Percentiles rank a stretch among this genome's conserved stretches.
phyloP scores from a whole-genome alignment of 2,113 vertebrate species.

The human (Homo sapiens) region GRCh38 chr11:126836001-126836500 shows the following conservation, averaged over 20 bases:
- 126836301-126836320: background rate
- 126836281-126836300: background rate
- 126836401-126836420: background rate
- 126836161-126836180: background rate
- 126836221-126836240: background rate
- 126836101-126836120: background rate
- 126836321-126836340: background rate
- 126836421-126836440: conserved; percentile 37
- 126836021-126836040: background rate
- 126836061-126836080: background rate
- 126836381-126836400: conserved; percentile 35
- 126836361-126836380: conserved; percentile 31
- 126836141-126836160: background rate
- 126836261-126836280: background rate
- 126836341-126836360: background rate
- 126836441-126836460: conserved; percentile 65
- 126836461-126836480: conserved; percentile 72
- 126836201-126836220: background rate
- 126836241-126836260: background rate
- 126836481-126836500: conserved; percentile 68
- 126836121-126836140: background rate
- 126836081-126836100: background rate
- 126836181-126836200: background rate
- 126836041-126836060: background rate
- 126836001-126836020: background rate